Conservation (phyloP, 2,113 vertebrate genomes). For the Chloebia gouldiae region DNA sequence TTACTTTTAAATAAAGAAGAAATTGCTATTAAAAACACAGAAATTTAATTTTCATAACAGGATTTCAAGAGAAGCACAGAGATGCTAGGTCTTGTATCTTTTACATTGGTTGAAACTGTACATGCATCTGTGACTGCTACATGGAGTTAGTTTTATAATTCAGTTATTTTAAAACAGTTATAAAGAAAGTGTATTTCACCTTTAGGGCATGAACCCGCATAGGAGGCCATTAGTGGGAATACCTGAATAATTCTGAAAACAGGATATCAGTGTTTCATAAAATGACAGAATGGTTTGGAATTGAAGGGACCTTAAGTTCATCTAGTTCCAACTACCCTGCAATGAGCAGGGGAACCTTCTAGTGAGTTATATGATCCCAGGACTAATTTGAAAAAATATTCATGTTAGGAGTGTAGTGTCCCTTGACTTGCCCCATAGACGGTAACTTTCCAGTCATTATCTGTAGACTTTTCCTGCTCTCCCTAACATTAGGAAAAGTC, state of each 20-base stretch:
- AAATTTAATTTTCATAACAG: background rate
- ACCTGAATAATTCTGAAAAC: background rate
- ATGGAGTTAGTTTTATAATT: background rate
- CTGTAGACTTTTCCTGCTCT: background rate
- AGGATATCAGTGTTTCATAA: background rate
- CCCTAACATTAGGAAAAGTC: background rate
- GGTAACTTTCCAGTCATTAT: background rate
- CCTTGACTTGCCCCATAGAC: background rate
- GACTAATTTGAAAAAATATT: background rate
- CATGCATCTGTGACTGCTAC: background rate
- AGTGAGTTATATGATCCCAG: background rate
- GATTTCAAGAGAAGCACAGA: background rate
- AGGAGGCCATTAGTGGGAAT: background rate
- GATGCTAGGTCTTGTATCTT: background rate
- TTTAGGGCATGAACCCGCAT: background rate
- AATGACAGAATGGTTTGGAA: background rate
- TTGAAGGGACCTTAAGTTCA: background rate
- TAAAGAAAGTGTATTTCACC: background rate
- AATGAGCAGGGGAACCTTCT: background rate
- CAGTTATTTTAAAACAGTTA: background rate
- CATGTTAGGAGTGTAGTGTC: background rate
- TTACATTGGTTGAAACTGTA: background rate
- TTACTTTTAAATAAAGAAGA: conserved; percentile 63
- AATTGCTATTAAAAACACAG: background rate
- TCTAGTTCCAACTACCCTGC: background rate